These are phyloP conservation scores for Philaethria dido DNA, from an alignment of 2,888 invertebrate genomes.

Conservation along the genomic window DNA sequence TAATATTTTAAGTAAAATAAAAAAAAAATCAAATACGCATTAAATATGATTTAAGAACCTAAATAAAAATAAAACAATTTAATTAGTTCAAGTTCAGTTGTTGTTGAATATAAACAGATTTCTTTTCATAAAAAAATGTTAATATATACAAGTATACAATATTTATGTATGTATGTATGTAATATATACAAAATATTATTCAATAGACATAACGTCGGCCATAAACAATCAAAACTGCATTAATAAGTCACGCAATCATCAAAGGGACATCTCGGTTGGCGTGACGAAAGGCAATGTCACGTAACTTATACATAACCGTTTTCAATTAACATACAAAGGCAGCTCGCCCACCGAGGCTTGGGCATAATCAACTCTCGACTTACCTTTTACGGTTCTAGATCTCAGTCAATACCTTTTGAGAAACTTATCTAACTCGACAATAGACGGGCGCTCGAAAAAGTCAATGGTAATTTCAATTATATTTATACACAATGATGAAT, in stretches of 20 bases:
- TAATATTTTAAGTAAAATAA: too few species aligned
- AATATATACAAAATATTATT: conserved; percentile 4
- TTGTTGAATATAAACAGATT: too few species aligned
- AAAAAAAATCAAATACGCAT: too few species aligned
- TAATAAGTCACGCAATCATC: conserved; percentile 42
- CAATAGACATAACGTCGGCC: conserved; percentile 3
- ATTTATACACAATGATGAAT: conserved; percentile 7
- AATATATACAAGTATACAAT: neutral
- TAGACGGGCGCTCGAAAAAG: conserved; percentile 23
- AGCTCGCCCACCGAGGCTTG: conserved; percentile 49
- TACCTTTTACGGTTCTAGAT: conserved; percentile 38
- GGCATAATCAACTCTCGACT: conserved; percentile 37
- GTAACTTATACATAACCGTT: conserved; percentile 47
- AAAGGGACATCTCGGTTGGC: conserved; percentile 40
- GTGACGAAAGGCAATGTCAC: conserved; percentile 44
- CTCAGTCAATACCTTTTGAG: conserved; percentile 35
- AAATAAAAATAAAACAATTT: too few species aligned
- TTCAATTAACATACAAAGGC: conserved; percentile 64
- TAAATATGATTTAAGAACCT: too few species aligned
- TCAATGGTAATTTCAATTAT: conserved; percentile 30
- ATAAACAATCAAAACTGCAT: conserved; percentile 37
- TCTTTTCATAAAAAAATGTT: too few species aligned
- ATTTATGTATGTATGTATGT: neutral
- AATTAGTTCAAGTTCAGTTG: too few species aligned
- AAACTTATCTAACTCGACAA: conserved; percentile 37